These are phyloP conservation scores for Lamprotornis superbus DNA, from an alignment of 2,113 vertebrate species.

Conservation along the genomic window DNA sequence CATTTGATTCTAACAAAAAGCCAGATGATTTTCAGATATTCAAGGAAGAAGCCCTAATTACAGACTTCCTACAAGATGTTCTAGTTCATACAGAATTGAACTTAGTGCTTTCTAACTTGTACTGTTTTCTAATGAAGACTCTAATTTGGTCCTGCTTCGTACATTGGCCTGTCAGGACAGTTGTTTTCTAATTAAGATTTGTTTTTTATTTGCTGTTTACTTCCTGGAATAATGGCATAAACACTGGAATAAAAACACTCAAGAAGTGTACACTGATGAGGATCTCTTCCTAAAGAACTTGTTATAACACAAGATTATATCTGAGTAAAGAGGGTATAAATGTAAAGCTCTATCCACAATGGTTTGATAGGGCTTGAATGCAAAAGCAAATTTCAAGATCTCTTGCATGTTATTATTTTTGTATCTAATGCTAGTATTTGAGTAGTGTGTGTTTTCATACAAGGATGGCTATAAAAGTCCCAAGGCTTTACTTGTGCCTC, in stretches of 20 bases:
- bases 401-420: fast-evolving
- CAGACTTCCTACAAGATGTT: neutral
- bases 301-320: fast-evolving
- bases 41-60: neutral
- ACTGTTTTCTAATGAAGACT: neutral
- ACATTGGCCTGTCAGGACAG: neutral
- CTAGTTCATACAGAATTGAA: neutral
- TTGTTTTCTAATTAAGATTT: neutral
- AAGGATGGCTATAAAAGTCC: neutral
- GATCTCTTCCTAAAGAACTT: neutral
- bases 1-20: neutral
- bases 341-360: neutral
- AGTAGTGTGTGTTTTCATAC: neutral
- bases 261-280: neutral
- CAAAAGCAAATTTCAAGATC: neutral
- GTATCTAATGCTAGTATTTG: neutral
- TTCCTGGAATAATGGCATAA: neutral
- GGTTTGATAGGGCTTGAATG: neutral
- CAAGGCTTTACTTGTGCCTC: neutral
- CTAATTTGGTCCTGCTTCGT: neutral
- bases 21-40: neutral
- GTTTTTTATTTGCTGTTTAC: neutral
- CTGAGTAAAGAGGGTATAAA: neutral
- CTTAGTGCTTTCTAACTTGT: neutral
- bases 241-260: neutral